Evolutionary conservation across 2,888 invertebrate species (phyloP).

Genomic region (Crematogaster levior): DNA sequence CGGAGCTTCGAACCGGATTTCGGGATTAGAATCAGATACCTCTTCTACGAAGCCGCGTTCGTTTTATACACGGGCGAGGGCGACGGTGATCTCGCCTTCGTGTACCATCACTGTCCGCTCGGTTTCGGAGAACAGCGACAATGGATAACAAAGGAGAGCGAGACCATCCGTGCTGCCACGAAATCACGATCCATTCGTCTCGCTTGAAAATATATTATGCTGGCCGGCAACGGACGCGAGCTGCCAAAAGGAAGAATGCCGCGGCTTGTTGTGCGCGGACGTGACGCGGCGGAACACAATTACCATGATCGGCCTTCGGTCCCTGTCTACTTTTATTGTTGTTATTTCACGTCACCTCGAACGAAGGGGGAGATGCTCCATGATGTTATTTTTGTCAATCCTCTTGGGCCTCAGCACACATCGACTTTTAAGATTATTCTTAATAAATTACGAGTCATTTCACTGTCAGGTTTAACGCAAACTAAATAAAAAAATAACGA

Average conservation of each 20-base stretch:
- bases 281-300: slow-evolving; percentile 60
- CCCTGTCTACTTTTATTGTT: slow-evolving; percentile 40
- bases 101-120: slow-evolving; percentile 39
- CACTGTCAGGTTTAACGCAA: background rate
- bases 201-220: slow-evolving; percentile 68
- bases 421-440: background rate
- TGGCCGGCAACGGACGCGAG: slow-evolving; percentile 42
- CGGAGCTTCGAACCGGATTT: slow-evolving; percentile 82
- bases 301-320: slow-evolving; percentile 59
- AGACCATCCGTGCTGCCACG: slow-evolving; percentile 46
- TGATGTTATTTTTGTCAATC: slow-evolving; percentile 31
- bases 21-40: slow-evolving; percentile 71
- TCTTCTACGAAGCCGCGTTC: slow-evolving; percentile 64
- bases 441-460: background rate
- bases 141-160: slow-evolving; percentile 61
- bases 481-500: background rate
- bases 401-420: background rate
- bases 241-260: slow-evolving; percentile 56
- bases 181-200: slow-evolving; percentile 71
- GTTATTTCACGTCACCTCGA: slow-evolving; percentile 23
- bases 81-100: slow-evolving; percentile 71
- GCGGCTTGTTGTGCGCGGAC: slow-evolving; percentile 46
- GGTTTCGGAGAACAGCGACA: slow-evolving; percentile 63
- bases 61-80: slow-evolving; percentile 62
- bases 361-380: background rate